Evolutionary conservation across 2,113 vertebrate genomes (phyloP), one percentile per base, ranked within the genome.

Genomic region (Burhinus bistriatus): DNA sequence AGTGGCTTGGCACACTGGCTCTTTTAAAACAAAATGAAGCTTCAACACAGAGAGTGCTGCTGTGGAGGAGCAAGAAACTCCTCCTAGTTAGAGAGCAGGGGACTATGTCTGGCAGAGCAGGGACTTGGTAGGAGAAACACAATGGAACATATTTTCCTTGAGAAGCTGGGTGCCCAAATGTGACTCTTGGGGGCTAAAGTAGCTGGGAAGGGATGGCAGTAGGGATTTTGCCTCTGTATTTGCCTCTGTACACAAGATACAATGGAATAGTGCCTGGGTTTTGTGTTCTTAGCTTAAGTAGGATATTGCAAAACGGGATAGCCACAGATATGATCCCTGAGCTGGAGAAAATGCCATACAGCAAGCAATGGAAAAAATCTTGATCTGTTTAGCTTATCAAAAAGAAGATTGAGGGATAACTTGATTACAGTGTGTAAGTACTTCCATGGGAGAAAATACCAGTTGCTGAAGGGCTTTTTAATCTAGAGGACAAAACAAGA

Each of bases 381-480:
- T 70, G 27, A 93, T 94, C 71, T 93, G 36, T 83, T 96, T 80
- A 88, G 71, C 83, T 96, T 96, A 97, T 96, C 95, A 92, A 92
- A 84, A 83, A 57, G 54, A 70, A 79, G n/a, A 69, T 12, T 90
- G 75, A 93, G 55, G 90, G 71, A 66, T 83, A 89, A 96, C 75
- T 90, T 95, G 92, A 78, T 97, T 97, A 94, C 64, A 94, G 79
- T 44, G 44, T 78, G 26, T 81, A 68, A 96, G 75, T 77, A 86
- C 92, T 96, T 97, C 62, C 82, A 92, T 95, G 93, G 90, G 79
- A 96, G 88, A 96, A 96, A 96, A 96, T 55, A 93, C 75, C 76
- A 94, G 51, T 92, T 95, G 95, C 97, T 97, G 88, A 97, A 97
- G 96, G 95, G 97, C 92, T 95, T 97, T 97, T 96, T 97, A 93